Percentiles rank a stretch among this genome's conserved stretches.
Conservation (phyloP, 1,140 invertebrate genomes). For the Ditylenchus dipsaci region DNA sequence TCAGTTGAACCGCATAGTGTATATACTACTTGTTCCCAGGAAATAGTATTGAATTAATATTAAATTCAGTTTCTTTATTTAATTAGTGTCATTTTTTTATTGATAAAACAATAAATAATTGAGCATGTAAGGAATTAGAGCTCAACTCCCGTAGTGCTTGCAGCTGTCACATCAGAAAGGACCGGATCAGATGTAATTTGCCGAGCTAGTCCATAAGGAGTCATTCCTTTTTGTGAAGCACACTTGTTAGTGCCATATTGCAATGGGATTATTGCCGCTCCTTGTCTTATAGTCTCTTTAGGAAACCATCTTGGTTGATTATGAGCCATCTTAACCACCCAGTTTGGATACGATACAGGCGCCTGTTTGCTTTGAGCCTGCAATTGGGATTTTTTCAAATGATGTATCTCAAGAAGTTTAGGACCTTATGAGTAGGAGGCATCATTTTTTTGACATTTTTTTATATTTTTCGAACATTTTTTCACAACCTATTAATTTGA, state of each 20-base stretch:
- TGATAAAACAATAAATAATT: not conserved
- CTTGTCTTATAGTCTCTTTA: conserved; percentile 61
- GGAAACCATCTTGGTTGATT: conserved; percentile 63
- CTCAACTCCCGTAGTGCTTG: not conserved
- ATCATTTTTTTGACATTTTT: too few relatives aligned
- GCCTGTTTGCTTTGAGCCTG: conserved; percentile 63
- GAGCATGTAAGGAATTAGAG: not conserved
- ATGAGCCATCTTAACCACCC: conserved; percentile 64
- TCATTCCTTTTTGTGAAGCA: conserved; percentile 64
- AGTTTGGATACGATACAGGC: conserved; percentile 60
- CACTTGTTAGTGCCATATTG: conserved; percentile 61
- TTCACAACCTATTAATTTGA: too few relatives aligned
- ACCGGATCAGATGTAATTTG: conserved; percentile 61
- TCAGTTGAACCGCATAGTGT: too few relatives aligned
- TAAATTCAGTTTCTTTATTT: too few relatives aligned
- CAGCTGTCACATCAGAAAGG: conserved; percentile 55
- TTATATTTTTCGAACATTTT: too few relatives aligned
- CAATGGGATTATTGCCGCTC: conserved; percentile 62
- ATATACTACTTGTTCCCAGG: too few relatives aligned
- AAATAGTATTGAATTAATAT: too few relatives aligned
- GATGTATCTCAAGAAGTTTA: too few relatives aligned
- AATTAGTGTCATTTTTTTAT: not conserved
- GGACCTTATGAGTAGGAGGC: too few relatives aligned
- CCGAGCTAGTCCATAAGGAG: conserved; percentile 63
- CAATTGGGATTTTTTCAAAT: conserved; percentile 23